phyloP scores from a whole-genome alignment of 2,888 invertebrate genomes.

The Coelinius sp. region DNA sequence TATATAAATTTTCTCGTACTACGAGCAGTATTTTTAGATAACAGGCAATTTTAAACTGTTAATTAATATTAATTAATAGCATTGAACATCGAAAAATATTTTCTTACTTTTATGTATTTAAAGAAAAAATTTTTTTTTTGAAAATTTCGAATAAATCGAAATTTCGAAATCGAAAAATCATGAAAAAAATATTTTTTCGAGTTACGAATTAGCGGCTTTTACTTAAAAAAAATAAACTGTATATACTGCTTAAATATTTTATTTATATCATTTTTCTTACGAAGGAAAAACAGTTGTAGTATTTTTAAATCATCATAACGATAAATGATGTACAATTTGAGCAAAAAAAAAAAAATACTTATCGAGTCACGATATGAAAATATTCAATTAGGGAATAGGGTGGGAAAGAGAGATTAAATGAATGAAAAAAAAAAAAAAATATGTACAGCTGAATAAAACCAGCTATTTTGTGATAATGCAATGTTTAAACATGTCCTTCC shows the following conservation, averaged over 20 bases:
- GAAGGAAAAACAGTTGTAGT: constrained; percentile 60
- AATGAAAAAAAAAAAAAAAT: constrained; percentile 31
- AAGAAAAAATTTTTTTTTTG: constrained; percentile 10
- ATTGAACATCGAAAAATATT: constrained; percentile 23
- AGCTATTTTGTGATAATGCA: constrained; percentile 67
- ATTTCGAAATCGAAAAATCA: background rate
- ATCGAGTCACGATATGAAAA: constrained; percentile 31
- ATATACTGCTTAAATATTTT: constrained; percentile 69
- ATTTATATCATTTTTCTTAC: constrained; percentile 68
- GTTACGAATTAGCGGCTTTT: constrained; percentile 60
- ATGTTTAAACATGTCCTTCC: constrained; percentile 51
- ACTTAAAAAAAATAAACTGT: constrained; percentile 65
- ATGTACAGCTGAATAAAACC: constrained; percentile 35
- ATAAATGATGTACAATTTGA: constrained; percentile 46
- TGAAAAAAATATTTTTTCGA: background rate
- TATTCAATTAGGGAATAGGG: constrained; percentile 38
- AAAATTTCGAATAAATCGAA: constrained; percentile 3
- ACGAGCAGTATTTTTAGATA: constrained; percentile 69
- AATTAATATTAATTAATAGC: constrained; percentile 20
- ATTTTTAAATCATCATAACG: constrained; percentile 60
- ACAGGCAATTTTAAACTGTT: constrained; percentile 42
- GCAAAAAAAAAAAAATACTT: constrained; percentile 36
- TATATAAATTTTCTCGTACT: constrained; percentile 53
- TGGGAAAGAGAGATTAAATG: constrained; percentile 36
- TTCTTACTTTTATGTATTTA: background rate